Base-by-base conservation (phyloP, 2,797 vertebrate genomes). In the Anas acuta region DNA sequence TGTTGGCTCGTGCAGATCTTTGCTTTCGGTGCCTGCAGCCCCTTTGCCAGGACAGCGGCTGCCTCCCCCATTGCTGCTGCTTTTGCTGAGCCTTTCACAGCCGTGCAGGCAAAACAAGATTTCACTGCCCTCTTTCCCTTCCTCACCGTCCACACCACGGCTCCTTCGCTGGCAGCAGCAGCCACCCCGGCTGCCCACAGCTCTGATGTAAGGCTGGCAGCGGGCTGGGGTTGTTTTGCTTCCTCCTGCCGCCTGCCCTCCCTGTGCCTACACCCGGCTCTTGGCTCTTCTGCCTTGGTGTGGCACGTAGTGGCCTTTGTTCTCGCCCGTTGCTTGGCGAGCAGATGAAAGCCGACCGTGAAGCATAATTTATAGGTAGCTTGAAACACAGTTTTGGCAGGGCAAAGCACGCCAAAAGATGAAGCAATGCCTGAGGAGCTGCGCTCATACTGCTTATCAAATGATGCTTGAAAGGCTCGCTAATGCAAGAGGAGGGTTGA, bases 361-460 rank as follows among this genome's bases (percentile, higher is more conserved):
- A 51, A 56, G 93, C 47, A n/a, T 96, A 81, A 96, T 94, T 96
- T 94, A 78, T 78, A 92, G 91, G 25, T 72, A 45, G 72, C 91
- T 88, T 88, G 91, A 81, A 95, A 78, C 35, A 32, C n/a, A 45
- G 82, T 72, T 87, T 95, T 95, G 96, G 95, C 94, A 93, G 91
- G 81, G 91, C 85, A 72, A 81, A 96, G 94, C 93, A 96, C 93
- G 96, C 96, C 91, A 43, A 41, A 47, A 43, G 95, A 94, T 96
- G 96, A 90, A 74, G 95, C 94, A 96, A 96, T 66, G 91, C 95
- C 91, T 14, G 84, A 45, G 90, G 95, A 96, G 85, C 94, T 80
- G 89, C 4, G 0, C 92, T 95, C 94, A 72, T 61, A 23, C 49
- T 91, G 95, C 94, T 96, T 96, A 96, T 96, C 96, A 96, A 96